Conservation (phyloP, 2,113 vertebrate genomes). For the Egretta garzetta region DNA sequence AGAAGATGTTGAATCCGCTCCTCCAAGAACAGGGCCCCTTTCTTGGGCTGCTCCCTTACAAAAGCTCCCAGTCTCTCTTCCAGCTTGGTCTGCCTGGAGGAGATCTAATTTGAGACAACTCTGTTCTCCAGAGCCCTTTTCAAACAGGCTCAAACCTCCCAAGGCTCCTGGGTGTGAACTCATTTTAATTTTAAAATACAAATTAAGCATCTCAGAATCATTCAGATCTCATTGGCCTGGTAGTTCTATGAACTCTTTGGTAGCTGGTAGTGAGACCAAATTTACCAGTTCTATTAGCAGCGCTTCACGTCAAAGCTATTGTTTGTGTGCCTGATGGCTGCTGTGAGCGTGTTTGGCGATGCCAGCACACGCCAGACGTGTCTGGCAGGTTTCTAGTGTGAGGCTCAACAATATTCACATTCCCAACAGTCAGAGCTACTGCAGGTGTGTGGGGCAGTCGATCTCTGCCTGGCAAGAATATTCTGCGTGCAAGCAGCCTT, state of each 20-base stretch:
- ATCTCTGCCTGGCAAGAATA: neutral
- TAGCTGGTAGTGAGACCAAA: neutral
- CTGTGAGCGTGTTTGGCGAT: neutral
- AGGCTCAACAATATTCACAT: neutral
- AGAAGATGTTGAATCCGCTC: neutral
- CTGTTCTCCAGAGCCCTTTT: neutral
- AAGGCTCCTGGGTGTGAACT: neutral
- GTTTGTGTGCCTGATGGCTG: neutral
- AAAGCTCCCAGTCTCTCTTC: neutral
- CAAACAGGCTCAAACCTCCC: neutral
- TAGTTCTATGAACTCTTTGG: accelerated
- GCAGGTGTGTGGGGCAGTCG: neutral
- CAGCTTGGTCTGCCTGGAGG: neutral
- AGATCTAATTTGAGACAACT: neutral
- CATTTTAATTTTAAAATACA: neutral
- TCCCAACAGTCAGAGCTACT: neutral
- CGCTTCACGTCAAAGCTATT: accelerated
- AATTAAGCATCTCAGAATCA: neutral
- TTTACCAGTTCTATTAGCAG: neutral
- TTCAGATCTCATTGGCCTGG: neutral
- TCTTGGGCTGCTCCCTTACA: neutral
- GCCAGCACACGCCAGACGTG: neutral
- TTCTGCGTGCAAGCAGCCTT: neutral
- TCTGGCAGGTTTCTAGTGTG: neutral
- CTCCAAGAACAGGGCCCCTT: neutral